Conservation (phyloP, 2,888 invertebrate genomes). For the Taenaris catops region DNA sequence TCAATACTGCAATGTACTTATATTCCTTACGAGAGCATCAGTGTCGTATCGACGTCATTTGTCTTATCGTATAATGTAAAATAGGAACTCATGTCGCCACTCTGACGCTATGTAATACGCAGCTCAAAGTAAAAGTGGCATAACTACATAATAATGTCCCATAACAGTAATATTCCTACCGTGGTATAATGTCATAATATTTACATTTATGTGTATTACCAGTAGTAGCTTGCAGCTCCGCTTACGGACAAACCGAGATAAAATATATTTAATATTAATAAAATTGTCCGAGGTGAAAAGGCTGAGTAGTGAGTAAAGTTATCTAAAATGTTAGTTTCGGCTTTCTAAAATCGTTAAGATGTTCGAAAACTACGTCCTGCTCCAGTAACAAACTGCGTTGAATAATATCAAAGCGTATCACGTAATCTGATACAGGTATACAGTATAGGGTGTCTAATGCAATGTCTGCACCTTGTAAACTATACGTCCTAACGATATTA, state of each 20-base stretch:
- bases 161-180: slow-evolving; percentile 18
- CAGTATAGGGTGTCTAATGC: slow-evolving; percentile 2
- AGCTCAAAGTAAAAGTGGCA: slow-evolving; percentile 21
- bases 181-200: slow-evolving; percentile 9
- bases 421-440: slow-evolving; percentile 3
- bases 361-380: slow-evolving; percentile 2
- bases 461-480: slow-evolving; percentile 9
- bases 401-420: slow-evolving; percentile 7
- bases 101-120: slow-evolving; percentile 11
- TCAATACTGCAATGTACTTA: too few species aligned
- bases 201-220: slow-evolving; percentile 14
- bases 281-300: slow-evolving; percentile 7
- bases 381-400: slow-evolving; percentile 4
- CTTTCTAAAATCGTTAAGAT: slow-evolving; percentile 9
- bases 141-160: slow-evolving; percentile 22
- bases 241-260: slow-evolving; percentile 9
- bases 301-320: slow-evolving; percentile 1
- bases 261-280: slow-evolving; percentile 15
- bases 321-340: slow-evolving; percentile 1
- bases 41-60: too few species aligned
- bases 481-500: slow-evolving; percentile 9
- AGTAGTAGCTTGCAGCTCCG: slow-evolving; percentile 5
- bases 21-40: too few species aligned
- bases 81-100: slow-evolving; percentile 10
- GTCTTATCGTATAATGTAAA: slow-evolving; percentile 5